These are phyloP conservation scores for Trisateles emortualis DNA, from an alignment of 2,888 invertebrate genomes.

Conservation along the genomic window DNA sequence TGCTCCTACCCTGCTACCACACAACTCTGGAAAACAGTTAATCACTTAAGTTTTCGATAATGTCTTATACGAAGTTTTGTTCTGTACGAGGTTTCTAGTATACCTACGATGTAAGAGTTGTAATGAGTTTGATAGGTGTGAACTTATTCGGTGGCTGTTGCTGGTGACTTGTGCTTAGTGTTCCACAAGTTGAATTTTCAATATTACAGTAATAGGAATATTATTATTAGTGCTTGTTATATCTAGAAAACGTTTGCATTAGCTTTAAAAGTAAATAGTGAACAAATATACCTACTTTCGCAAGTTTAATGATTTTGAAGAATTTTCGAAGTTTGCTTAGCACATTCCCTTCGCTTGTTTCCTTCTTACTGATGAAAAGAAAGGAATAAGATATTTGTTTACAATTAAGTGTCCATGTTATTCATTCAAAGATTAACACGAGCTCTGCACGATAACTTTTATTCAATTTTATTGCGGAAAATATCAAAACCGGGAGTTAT, in stretches of 20 bases:
- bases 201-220: neutral
- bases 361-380: no score
- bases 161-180: neutral
- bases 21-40: conserved; percentile 68
- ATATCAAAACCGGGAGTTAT: no score
- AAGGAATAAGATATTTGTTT: no score
- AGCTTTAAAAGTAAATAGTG: neutral
- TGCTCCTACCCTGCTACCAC: conserved; percentile 44
- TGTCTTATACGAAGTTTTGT: conserved; percentile 55
- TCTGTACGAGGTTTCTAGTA: conserved; percentile 27
- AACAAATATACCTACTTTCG: no score
- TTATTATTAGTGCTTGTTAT: neutral
- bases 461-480: no score
- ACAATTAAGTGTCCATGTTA: no score
- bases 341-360: no score
- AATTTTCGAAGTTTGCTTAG: no score
- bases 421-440: no score
- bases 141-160: conserved; percentile 16
- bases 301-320: no score
- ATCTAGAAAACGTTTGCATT: neutral
- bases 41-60: conserved; percentile 79
- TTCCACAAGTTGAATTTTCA: neutral
- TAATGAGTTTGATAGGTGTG: conserved; percentile 39
- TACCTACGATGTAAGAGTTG: conserved; percentile 30
- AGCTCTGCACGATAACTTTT: no score